These are phyloP conservation scores for Pedionomus torquatus DNA, from an alignment of 2,113 vertebrate genomes.

Conservation along the genomic window DNA sequence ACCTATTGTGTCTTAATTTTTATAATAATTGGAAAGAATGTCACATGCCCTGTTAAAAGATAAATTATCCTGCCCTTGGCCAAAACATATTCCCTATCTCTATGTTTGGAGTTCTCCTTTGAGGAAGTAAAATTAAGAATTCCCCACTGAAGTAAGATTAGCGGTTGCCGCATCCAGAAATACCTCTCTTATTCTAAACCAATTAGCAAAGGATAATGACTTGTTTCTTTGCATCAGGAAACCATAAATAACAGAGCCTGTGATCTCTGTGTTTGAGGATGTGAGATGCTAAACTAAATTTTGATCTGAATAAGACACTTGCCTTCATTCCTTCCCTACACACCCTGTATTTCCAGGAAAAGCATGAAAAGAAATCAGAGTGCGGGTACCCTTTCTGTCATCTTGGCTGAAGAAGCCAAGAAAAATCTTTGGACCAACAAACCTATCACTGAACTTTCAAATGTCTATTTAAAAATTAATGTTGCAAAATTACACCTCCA, in stretches of 20 bases:
- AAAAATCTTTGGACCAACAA: background rate
- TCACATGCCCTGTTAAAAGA: background rate
- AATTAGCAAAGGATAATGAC: slow-evolving; percentile 7
- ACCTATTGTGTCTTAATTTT: background rate
- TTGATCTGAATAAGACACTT: background rate
- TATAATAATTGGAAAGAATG: background rate
- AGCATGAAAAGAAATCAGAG: background rate
- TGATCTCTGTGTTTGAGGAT: background rate
- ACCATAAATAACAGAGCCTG: background rate
- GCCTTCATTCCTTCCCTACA: background rate
- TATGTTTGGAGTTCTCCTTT: background rate
- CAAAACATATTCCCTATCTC: background rate
- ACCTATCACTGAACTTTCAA: background rate
- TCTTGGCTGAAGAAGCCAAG: background rate
- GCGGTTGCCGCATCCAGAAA: background rate
- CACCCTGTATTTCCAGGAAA: background rate
- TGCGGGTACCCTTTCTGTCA: background rate
- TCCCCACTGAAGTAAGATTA: background rate
- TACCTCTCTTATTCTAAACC: background rate
- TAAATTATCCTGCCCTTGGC: background rate
- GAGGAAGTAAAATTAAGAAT: background rate
- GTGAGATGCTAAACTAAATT: background rate
- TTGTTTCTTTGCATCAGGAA: background rate
- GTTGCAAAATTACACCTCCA: background rate
- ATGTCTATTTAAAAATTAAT: background rate